Evolutionary conservation across 2,888 invertebrate species (phyloP).

Genomic region (Tethea ocularis): DNA sequence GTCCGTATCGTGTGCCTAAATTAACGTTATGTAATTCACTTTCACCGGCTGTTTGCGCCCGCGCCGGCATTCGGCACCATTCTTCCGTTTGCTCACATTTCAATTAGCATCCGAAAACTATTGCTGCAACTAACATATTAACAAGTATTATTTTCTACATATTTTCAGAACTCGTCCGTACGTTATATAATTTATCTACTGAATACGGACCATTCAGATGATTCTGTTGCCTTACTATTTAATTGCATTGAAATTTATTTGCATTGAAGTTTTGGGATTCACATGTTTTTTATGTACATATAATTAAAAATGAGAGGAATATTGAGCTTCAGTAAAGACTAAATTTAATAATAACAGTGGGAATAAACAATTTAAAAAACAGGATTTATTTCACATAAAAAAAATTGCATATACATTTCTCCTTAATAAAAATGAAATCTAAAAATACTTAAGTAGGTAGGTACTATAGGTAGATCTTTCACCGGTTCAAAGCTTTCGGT

Average conservation of each 20-base stretch:
- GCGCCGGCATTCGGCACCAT: slow-evolving; percentile 39
- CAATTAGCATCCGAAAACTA: slow-evolving; percentile 70
- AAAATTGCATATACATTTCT: background rate
- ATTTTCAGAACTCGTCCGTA: slow-evolving; percentile 37
- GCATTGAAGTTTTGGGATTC: no score
- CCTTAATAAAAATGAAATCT: background rate
- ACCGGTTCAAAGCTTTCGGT: slow-evolving; percentile 20
- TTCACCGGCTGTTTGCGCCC: slow-evolving; percentile 47
- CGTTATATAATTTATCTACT: slow-evolving; percentile 17
- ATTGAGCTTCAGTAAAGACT: no score
- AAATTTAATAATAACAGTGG: no score
- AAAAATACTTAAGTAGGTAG: background rate
- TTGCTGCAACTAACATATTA: slow-evolving; percentile 44
- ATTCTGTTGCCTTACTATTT: no score
- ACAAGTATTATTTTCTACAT: slow-evolving; percentile 43
- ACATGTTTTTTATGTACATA: no score
- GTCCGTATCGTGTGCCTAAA: slow-evolving; percentile 38
- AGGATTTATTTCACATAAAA: background rate
- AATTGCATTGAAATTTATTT: no score
- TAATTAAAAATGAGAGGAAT: no score
- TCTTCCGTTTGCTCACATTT: slow-evolving; percentile 59
- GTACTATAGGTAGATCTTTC: slow-evolving; percentile 22
- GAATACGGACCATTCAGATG: no score
- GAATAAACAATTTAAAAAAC: background rate
- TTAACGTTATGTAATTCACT: slow-evolving; percentile 62